A percentile compares a stretch with the other conserved stretches of the same genome.
Evolutionary conservation across 2,888 invertebrate genomes (phyloP).

Genomic region (Hemaris fuciformis): DNA sequence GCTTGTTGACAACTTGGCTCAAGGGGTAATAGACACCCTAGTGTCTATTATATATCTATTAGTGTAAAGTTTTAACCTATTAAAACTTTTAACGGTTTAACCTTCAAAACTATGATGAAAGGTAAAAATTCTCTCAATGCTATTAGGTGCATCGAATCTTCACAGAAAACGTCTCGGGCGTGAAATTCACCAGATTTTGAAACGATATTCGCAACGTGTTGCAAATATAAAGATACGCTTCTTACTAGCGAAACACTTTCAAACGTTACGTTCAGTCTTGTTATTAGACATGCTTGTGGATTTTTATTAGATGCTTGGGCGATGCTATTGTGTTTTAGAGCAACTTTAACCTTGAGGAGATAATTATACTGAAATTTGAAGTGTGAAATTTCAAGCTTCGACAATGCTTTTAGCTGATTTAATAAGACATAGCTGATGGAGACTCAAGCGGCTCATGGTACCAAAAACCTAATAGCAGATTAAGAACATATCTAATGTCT

Average conservation of each 20-base stretch:
- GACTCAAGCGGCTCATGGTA: too few species aligned
- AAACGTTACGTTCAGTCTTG: neutral
- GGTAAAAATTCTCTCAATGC: neutral
- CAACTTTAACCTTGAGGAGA: neutral
- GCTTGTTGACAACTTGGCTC: too few species aligned
- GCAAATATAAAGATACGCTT: neutral
- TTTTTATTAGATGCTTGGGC: neutral
- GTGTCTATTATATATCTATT: too few species aligned
- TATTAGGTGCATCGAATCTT: neutral
- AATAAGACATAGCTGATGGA: too few species aligned
- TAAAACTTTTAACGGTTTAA: neutral
- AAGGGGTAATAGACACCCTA: too few species aligned
- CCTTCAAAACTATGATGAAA: neutral
- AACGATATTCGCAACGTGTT: conserved; percentile 4
- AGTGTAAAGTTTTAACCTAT: too few species aligned
- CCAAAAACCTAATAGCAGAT: too few species aligned
- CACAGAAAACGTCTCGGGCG: neutral
- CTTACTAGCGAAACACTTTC: conserved; percentile 1
- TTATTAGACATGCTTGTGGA: neutral
- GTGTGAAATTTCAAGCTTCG: neutral
- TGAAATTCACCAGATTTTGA: neutral
- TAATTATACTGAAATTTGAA: neutral
- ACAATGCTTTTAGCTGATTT: too few species aligned
- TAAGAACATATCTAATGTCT: too few species aligned
- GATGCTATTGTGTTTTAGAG: neutral